phyloP scores from a whole-genome alignment of 2,797 vertebrate genomes.

The Lepus townsendii region DNA sequence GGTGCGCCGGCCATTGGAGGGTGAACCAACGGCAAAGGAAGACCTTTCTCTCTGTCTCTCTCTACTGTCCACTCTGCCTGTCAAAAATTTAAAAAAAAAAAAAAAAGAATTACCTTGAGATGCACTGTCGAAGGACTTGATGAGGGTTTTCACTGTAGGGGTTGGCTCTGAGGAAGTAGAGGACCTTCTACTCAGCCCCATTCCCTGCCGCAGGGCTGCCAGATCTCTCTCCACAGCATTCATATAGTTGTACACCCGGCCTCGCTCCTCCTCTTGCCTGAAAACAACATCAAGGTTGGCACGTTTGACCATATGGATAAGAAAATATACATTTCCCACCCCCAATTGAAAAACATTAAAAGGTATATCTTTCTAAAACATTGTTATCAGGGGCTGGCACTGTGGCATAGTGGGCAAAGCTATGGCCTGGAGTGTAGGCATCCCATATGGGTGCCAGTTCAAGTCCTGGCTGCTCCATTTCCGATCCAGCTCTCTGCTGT shows the following conservation, averaged over 20 bases:
- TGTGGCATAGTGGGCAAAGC: too few species aligned
- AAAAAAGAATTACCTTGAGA: constrained; percentile 91
- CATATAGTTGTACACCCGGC: constrained; percentile 99
- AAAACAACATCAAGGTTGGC: constrained; percentile 38
- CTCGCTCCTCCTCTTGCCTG: constrained; percentile 97
- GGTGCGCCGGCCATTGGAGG: too few species aligned
- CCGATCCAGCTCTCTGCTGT: too few species aligned
- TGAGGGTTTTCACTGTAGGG: constrained; percentile 97
- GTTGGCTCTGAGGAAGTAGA: constrained; percentile 97
- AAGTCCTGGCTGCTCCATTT: too few species aligned
- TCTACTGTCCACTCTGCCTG: too few species aligned
- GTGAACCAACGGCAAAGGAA: too few species aligned
- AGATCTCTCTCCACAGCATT: constrained; percentile 97
- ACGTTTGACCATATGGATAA: not conserved
- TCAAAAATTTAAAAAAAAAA: too few species aligned
- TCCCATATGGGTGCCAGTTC: too few species aligned
- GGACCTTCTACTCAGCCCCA: constrained; percentile 96
- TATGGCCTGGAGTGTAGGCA: too few species aligned
- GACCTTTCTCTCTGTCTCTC: too few species aligned
- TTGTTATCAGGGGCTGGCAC: too few species aligned
- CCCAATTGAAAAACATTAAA: constrained; percentile 9
- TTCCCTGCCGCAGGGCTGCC: constrained; percentile 96
- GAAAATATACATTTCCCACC: not conserved
- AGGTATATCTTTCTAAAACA: not conserved
- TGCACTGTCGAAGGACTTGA: constrained; percentile 98